Evolutionary conservation across 1,140 invertebrate genomes (phyloP).

Genomic region (Drosophila elegans): DNA sequence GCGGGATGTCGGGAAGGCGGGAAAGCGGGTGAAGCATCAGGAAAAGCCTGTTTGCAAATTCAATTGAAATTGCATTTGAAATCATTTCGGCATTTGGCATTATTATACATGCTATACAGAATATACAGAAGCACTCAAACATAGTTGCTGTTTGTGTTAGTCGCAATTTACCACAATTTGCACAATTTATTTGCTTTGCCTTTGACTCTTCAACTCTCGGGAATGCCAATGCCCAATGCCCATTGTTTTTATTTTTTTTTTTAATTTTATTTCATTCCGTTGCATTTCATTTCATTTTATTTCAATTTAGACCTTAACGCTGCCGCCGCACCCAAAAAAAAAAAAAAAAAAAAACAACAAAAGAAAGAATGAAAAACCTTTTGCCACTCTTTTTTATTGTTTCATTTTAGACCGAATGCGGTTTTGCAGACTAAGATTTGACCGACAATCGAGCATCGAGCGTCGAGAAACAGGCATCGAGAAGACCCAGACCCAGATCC

Average conservation of each 20-base stretch:
- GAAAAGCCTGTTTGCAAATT: slow-evolving; percentile 52
- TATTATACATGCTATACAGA: slow-evolving; percentile 48
- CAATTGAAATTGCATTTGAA: slow-evolving; percentile 76
- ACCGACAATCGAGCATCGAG: slow-evolving; percentile 13
- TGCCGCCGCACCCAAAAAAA: background rate
- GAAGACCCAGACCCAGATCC: too few species aligned
- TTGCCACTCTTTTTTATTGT: slow-evolving; percentile 36
- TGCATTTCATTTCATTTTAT: slow-evolving; percentile 28
- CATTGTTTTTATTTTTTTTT: slow-evolving; percentile 25
- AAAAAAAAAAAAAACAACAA: too few species aligned
- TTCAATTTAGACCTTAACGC: slow-evolving; percentile 10
- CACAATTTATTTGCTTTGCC: slow-evolving; percentile 72
- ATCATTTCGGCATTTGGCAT: slow-evolving; percentile 70
- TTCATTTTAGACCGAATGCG: slow-evolving; percentile 27
- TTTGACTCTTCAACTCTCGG: slow-evolving; percentile 71
- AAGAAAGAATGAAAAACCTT: background rate
- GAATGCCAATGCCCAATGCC: background rate
- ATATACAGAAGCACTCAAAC: slow-evolving; percentile 27
- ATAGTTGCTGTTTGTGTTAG: slow-evolving; percentile 33
- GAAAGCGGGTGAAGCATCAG: too few species aligned
- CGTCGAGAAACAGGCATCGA: too few species aligned
- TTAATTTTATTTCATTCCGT: slow-evolving; percentile 21
- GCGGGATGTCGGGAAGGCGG: too few species aligned
- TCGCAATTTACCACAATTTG: slow-evolving; percentile 64
- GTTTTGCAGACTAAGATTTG: slow-evolving; percentile 35